phyloP scores from a whole-genome alignment of 1,140 invertebrate genomes.

The Temnothorax longispinosus region DNA sequence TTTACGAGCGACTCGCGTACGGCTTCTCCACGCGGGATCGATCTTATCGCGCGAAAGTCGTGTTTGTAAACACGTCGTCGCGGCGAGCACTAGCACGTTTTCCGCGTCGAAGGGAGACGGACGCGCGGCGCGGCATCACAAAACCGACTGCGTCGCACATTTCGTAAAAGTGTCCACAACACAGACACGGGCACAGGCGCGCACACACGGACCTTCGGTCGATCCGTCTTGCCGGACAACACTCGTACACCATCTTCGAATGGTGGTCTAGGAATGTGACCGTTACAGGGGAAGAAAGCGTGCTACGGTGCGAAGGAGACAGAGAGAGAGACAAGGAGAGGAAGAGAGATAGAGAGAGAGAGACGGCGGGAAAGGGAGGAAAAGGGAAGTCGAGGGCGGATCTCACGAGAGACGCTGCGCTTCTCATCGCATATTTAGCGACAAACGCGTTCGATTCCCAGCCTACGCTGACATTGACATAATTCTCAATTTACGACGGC shows the following conservation, averaged over 20 bases:
- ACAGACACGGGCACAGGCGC: neutral
- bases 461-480: neutral
- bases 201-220: neutral
- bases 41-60: neutral
- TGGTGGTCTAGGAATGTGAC: slow-evolving; percentile 33
- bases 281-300: slow-evolving; percentile 10
- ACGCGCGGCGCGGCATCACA: neutral
- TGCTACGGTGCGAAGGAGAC: neutral
- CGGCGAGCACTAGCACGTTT: neutral
- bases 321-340: neutral
- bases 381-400: neutral
- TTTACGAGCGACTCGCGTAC: neutral
- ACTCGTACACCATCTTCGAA: slow-evolving; percentile 31
- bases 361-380: no score
- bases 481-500: slow-evolving; percentile 6
- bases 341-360: no score
- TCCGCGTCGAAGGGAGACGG: neutral
- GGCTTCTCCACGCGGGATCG: neutral
- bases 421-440: neutral
- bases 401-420: neutral
- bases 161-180: slow-evolving; percentile 1
- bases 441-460: neutral
- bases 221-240: neutral
- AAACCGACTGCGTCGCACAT: slow-evolving; percentile 46
- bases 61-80: slow-evolving; percentile 41